phyloP scores from a whole-genome alignment of 1,140 invertebrate species.

The Heliconius hermathena region DNA sequence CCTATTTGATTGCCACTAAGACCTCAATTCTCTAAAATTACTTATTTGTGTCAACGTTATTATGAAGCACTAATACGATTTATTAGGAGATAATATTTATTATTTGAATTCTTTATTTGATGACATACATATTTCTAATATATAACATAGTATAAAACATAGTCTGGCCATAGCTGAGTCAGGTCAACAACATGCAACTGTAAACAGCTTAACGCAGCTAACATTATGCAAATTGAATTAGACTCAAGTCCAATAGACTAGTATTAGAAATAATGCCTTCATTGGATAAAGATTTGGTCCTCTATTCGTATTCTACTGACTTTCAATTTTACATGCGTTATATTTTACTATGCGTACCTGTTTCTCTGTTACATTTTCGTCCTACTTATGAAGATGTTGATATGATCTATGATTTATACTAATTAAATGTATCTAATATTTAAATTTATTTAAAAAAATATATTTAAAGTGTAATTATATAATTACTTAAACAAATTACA shows the following conservation, averaged over 20 bases:
- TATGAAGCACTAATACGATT: constrained; percentile 13
- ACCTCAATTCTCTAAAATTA: constrained; percentile 25
- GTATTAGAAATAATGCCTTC: constrained; percentile 61
- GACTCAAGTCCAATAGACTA: constrained; percentile 55
- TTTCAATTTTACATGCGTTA: neutral
- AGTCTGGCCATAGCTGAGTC: constrained; percentile 33
- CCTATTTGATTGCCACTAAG: constrained; percentile 34
- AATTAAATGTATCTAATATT: no score
- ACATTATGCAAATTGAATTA: constrained; percentile 67
- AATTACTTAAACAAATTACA: no score
- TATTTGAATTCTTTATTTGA: neutral
- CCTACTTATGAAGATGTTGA: no score
- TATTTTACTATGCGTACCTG: neutral
- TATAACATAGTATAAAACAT: neutral
- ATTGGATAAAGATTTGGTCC: constrained; percentile 54
- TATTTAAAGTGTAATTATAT: no score
- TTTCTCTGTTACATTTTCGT: neutral
- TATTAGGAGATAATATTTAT: neutral
- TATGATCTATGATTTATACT: no score
- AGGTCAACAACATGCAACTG: constrained; percentile 62
- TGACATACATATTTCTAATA: neutral
- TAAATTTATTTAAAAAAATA: no score
- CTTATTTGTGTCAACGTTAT: constrained; percentile 20
- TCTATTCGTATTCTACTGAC: constrained; percentile 9
- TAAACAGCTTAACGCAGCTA: constrained; percentile 56